phyloP scores from a whole-genome alignment of 2,888 invertebrate species.

The Ectemnius continuus region DNA sequence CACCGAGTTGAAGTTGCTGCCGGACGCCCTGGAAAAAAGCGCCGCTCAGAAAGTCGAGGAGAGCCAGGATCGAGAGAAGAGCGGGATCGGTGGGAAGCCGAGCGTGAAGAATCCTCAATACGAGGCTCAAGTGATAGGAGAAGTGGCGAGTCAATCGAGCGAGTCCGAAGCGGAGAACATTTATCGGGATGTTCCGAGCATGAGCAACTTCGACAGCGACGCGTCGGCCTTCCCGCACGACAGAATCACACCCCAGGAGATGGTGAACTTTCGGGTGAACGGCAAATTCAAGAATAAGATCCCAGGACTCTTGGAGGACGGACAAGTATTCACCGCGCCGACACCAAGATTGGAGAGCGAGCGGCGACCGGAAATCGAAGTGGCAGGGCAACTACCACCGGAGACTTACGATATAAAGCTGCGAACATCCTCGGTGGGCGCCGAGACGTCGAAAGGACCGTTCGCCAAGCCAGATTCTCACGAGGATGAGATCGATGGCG shows the following conservation, averaged over 20 bases:
- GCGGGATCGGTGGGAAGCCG: neutral
- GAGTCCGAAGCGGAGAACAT: slow-evolving; percentile 37
- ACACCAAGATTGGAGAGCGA: slow-evolving; percentile 37
- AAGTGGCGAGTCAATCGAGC: neutral
- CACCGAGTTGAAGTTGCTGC: slow-evolving; percentile 58
- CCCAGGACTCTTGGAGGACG: slow-evolving; percentile 51
- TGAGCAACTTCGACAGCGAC: slow-evolving; percentile 62
- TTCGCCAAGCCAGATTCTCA: slow-evolving; percentile 28
- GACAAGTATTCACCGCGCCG: slow-evolving; percentile 21
- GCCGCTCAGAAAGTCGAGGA: slow-evolving; percentile 2
- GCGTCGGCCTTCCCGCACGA: slow-evolving; percentile 71
- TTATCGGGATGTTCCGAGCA: slow-evolving; percentile 47
- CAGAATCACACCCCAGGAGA: slow-evolving; percentile 69
- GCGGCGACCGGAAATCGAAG: slow-evolving; percentile 67
- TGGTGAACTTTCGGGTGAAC: slow-evolving; percentile 68
- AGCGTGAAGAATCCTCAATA: slow-evolving; percentile 3
- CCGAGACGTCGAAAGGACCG: slow-evolving; percentile 14
- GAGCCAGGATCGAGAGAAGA: neutral
- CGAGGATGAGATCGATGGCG: slow-evolving; percentile 25
- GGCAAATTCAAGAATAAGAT: slow-evolving; percentile 72
- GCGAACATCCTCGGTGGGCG: slow-evolving; percentile 58
- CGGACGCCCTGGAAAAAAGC: slow-evolving; percentile 5
- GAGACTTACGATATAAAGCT: slow-evolving; percentile 71
- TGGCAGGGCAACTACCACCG: slow-evolving; percentile 68
- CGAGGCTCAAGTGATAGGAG: neutral